phyloP scores from a whole-genome alignment of 2,113 vertebrate species.

The Calypte anna region DNA sequence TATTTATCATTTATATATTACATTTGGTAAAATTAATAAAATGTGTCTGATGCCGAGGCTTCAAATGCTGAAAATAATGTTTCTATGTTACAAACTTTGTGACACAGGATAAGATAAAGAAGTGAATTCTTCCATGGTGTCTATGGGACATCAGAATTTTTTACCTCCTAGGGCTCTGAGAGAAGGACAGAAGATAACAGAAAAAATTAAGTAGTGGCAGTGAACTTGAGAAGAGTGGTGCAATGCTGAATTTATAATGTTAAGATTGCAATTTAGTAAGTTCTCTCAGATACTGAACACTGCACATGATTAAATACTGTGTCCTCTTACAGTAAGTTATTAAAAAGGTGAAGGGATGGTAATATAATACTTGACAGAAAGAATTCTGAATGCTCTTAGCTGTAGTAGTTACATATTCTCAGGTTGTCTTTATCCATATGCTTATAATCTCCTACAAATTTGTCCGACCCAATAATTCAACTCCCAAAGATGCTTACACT shows the following conservation, averaged over 20 bases:
- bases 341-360: slow-evolving; percentile 61
- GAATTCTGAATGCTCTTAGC: slow-evolving; percentile 30
- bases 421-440: slow-evolving; percentile 17
- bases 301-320: slow-evolving; percentile 39
- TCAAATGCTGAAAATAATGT: neutral
- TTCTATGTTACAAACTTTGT: slow-evolving; percentile 6
- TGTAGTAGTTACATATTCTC: slow-evolving; percentile 20
- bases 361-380: slow-evolving; percentile 47
- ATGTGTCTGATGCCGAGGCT: neutral
- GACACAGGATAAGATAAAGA: neutral
- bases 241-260: slow-evolving; percentile 47
- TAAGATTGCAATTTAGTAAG: slow-evolving; percentile 46
- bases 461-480: slow-evolving; percentile 36
- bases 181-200: slow-evolving; percentile 55
- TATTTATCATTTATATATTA: neutral
- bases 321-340: slow-evolving; percentile 42
- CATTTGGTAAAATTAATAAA: neutral
- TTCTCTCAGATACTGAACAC: neutral
- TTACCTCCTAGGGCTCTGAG: neutral
- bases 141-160: neutral
- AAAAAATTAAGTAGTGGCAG: slow-evolving; percentile 43
- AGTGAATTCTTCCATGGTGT: slow-evolving; percentile 13
- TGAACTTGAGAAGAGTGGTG: slow-evolving; percentile 23
- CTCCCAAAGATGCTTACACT: neutral
- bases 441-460: slow-evolving; percentile 25